Percentiles rank a stretch among this genome's conserved stretches.
These are phyloP conservation scores for Hyalella azteca DNA, from an alignment of 2,888 invertebrate species.

Conservation along the genomic window DNA sequence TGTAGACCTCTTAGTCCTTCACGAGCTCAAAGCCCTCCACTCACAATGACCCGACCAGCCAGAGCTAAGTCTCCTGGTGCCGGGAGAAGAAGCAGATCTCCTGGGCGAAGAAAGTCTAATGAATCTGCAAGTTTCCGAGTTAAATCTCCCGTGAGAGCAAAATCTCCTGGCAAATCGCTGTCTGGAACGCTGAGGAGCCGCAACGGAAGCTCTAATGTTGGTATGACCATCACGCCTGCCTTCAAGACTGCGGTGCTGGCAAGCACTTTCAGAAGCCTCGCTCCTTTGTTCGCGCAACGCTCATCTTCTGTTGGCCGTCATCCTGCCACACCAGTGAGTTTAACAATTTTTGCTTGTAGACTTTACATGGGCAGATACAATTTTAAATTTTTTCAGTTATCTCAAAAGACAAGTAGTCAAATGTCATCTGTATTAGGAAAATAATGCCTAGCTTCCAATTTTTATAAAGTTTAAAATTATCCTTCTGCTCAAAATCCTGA, in stretches of 20 bases:
- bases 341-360: too few species aligned
- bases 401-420: too few species aligned
- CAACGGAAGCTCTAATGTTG: not conserved
- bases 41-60: not conserved
- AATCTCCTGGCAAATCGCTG: not conserved
- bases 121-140: conserved; percentile 21
- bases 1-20: not conserved
- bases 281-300: conserved; percentile 49
- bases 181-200: not conserved
- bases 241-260: conserved; percentile 40
- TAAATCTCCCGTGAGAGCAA: conserved; percentile 34
- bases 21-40: not conserved
- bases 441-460: too few species aligned
- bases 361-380: too few species aligned
- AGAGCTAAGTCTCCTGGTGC: conserved; percentile 3
- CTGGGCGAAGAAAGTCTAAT: conserved; percentile 35
- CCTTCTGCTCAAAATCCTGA: too few species aligned
- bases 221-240: conserved; percentile 8
- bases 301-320: too few species aligned
- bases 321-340: too few species aligned
- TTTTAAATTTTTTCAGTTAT: too few species aligned
- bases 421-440: too few species aligned
- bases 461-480: too few species aligned
- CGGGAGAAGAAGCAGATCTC: not conserved
- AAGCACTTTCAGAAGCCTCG: conserved; percentile 47